Evolutionary conservation across 2,113 vertebrate genomes (phyloP), one percentile per base, ranked within the genome.

Genomic region (Nestor notabilis): DNA sequence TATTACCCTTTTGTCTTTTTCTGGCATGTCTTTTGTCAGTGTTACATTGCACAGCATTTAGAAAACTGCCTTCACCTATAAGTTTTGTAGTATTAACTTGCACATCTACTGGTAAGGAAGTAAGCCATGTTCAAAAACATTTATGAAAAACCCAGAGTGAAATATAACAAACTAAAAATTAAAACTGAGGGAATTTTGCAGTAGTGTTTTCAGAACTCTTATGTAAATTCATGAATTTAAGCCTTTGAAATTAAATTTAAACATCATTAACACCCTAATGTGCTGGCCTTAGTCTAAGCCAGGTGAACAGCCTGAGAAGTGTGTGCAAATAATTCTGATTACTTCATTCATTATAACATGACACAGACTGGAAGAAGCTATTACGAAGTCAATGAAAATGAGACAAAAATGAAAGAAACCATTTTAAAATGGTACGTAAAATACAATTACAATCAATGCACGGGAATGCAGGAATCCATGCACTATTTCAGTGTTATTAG

Each of bases 221-320:
- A 91, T 85, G 85, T 90, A 87, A 95, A 90, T 93, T 85, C 11
- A 33, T 86, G 18, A 58, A 96, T 83, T 89, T 85, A 95, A 68
- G 78, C 83, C 66, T 97, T 95, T 94, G 78, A 97, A 97, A 93
- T 94, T 52, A 89, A 90, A 89, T 80, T 88, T 89, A 94, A 97
- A 89, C 92, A 70, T 86, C 46, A 91, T 66, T 79, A 78, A 72
- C 68, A 89, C 65, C 79, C 93, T 39, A 82, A 90, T 85, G 31
- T 65, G 4, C 49, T 93, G 52, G 33, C 71, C 84, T 60, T 88
- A 55, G 24, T 49, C 50, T 80, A 86, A 92, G 58, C 20, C 56
- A 86, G 72, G 39, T 77, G 47, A 95, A 46, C 47, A 83, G 44
- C 10, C 47, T 86, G 37, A 89, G 71, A 74, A 72, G 87, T 72